Evolutionary conservation across 2,888 invertebrate genomes (phyloP).

Genomic region (Phragmatobia fuliginosa): DNA sequence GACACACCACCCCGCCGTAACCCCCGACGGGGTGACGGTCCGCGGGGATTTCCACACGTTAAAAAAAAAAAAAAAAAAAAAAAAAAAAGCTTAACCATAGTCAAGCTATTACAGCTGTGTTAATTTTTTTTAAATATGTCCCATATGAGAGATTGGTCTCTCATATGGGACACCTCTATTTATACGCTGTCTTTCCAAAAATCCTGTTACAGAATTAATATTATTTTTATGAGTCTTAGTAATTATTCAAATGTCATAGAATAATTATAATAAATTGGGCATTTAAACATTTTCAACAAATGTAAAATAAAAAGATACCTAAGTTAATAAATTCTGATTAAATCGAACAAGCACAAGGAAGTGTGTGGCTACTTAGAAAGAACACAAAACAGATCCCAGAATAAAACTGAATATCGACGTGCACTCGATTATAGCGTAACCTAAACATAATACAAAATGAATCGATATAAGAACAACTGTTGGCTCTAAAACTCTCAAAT

Average conservation of each 20-base stretch:
- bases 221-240: not conserved
- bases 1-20: no score
- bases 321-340: not conserved
- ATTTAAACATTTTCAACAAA: not conserved
- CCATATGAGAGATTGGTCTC: no score
- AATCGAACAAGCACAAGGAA: constrained; percentile 20
- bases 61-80: no score
- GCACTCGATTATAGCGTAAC: constrained; percentile 64
- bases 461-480: constrained; percentile 71
- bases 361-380: constrained; percentile 25
- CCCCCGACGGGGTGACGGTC: no score
- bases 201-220: not conserved
- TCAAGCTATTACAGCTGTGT: no score
- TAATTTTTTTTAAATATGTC: no score
- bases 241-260: not conserved
- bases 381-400: constrained; percentile 48
- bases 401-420: constrained; percentile 60
- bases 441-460: constrained; percentile 66
- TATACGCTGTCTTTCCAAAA: not conserved
- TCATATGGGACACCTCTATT: no score
- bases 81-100: no score
- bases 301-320: not conserved
- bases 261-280: not conserved
- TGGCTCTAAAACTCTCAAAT: constrained; percentile 76
- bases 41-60: no score